These are phyloP conservation scores for Tryphoninae sp. DNA, from an alignment of 2,888 invertebrate genomes.

Conservation along the genomic window DNA sequence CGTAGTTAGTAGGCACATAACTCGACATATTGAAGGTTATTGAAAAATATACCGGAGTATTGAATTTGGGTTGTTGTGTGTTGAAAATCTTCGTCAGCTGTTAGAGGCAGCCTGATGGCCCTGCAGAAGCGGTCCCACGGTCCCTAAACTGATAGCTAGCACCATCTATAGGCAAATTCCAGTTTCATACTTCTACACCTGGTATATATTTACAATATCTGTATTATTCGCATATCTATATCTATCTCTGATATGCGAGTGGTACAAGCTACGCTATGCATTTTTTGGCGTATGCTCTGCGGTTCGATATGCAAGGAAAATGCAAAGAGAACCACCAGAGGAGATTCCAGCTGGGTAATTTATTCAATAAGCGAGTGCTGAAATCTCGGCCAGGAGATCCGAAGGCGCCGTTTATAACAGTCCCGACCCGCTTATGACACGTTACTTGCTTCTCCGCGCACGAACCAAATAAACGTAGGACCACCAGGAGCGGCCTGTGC, in stretches of 20 bases:
- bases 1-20: no score
- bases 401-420: conserved; percentile 22
- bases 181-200: no score
- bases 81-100: no score
- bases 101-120: no score
- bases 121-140: no score
- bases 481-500: neutral
- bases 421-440: conserved; percentile 3
- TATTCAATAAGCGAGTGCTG: conserved; percentile 33
- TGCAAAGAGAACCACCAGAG: conserved; percentile 3
- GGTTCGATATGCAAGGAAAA: conserved; percentile 30
- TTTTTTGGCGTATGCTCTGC: neutral
- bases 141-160: no score
- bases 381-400: conserved; percentile 28
- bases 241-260: neutral
- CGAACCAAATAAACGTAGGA: neutral
- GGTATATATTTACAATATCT: neutral
- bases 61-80: no score
- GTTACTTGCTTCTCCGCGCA: conserved; percentile 16
- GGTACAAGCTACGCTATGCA: neutral
- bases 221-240: neutral
- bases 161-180: no score
- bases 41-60: no score
- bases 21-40: no score
- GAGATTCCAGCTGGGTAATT: conserved; percentile 18